Percentiles rank a stretch among this genome's conserved stretches.
Conservation (phyloP, 2,113 vertebrate genomes). For the Anguilla rostrata region DNA sequence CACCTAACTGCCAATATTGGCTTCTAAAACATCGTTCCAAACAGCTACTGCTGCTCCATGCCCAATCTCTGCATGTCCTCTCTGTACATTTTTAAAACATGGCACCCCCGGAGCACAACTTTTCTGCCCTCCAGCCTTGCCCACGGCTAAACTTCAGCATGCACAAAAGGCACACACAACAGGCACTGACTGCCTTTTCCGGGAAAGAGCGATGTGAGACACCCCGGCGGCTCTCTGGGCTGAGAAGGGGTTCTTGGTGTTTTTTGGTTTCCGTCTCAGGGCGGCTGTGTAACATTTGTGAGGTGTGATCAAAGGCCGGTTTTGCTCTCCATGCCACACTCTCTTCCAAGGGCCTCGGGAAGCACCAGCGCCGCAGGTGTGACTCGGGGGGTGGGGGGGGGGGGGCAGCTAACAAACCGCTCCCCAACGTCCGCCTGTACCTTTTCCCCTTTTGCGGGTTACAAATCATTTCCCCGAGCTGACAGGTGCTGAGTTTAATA, state of each 20-base stretch:
- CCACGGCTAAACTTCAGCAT: neutral
- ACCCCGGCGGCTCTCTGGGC: neutral
- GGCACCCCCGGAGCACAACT: neutral
- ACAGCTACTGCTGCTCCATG: neutral
- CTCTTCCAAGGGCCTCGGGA: neutral
- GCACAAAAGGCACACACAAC: neutral
- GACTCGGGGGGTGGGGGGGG: no score
- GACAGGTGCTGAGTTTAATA: constrained; percentile 28
- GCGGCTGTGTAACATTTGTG: neutral
- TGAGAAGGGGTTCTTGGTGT: neutral
- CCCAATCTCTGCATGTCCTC: neutral
- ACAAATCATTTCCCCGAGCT: constrained; percentile 27
- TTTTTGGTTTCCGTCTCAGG: neutral
- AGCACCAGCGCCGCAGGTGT: neutral
- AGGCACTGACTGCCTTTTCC: neutral
- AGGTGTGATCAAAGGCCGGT: neutral
- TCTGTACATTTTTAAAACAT: neutral
- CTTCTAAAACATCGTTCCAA: neutral
- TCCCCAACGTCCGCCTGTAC: neutral
- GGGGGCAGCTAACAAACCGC: neutral
- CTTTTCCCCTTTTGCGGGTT: neutral
- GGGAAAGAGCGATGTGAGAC: neutral
- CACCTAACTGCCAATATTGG: neutral
- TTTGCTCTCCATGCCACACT: neutral
- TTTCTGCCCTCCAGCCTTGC: neutral